A percentile compares a stretch with the other conserved stretches of the same genome.
These are phyloP conservation scores for Pseudococcus jackbeardsleyi DNA, from an alignment of 2,888 invertebrate genomes.

Conservation along the genomic window DNA sequence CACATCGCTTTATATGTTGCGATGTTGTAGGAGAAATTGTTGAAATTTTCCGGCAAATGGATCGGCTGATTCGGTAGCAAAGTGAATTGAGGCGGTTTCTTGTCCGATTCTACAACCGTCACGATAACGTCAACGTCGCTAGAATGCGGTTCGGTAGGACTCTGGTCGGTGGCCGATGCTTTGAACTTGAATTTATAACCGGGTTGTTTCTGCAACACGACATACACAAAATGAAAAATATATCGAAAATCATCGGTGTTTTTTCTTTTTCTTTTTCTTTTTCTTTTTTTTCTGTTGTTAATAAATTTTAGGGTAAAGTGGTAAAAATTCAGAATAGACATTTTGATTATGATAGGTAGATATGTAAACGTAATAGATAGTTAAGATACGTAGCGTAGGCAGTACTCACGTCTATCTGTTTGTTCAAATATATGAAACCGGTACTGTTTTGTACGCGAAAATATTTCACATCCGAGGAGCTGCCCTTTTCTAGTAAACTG, in stretches of 20 bases:
- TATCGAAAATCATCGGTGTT: no score
- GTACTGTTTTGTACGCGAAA: constrained; percentile 86
- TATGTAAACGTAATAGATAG: no score
- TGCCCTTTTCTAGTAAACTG: constrained; percentile 69
- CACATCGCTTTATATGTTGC: constrained; percentile 80
- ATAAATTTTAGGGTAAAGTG: no score
- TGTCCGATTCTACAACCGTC: constrained; percentile 87
- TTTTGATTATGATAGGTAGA: no score
- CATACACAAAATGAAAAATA: no score
- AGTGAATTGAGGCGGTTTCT: constrained; percentile 84
- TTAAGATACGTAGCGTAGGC: background rate
- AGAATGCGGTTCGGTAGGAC: constrained; percentile 74
- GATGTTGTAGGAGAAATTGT: constrained; percentile 79
- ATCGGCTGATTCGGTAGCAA: constrained; percentile 70
- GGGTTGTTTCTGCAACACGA: constrained; percentile 73
- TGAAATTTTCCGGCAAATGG: constrained; percentile 80
- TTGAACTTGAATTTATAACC: constrained; percentile 79
- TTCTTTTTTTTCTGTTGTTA: no score
- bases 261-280: no score
- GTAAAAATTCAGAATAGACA: no score
- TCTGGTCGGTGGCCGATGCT: constrained; percentile 85
- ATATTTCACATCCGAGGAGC: constrained; percentile 75
- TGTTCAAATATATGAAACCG: constrained; percentile 84
- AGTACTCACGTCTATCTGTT: constrained; percentile 77
- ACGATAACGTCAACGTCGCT: constrained; percentile 85